A percentile compares a stretch with the other conserved stretches of the same genome.
These are phyloP conservation scores for Drosophila conformis DNA, from an alignment of 2,888 invertebrate genomes.

Conservation along the genomic window DNA sequence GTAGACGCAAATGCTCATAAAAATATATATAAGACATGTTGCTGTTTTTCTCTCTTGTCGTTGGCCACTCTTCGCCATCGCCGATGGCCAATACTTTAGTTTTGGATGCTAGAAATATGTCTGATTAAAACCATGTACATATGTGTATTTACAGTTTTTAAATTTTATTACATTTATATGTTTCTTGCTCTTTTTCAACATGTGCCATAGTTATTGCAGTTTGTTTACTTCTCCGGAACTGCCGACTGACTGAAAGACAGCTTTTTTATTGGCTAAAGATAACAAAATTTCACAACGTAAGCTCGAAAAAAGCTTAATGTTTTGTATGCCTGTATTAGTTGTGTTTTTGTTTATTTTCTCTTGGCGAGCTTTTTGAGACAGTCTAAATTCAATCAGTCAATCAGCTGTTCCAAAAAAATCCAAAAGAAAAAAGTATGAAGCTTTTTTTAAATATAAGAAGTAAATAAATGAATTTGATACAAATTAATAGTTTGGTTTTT, in stretches of 20 bases:
- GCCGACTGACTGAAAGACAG: slow-evolving; percentile 2
- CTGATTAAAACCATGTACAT: not conserved
- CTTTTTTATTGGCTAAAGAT: slow-evolving; percentile 11
- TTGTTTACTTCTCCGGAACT: not conserved
- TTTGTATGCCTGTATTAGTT: not conserved
- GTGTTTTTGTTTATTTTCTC: not conserved
- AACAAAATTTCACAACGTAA: slow-evolving; percentile 19
- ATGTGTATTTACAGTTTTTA: not conserved
- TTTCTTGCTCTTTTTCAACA: not conserved
- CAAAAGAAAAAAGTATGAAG: not conserved
- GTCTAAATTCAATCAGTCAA: not conserved
- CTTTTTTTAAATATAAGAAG: not conserved
- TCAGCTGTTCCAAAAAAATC: not conserved
- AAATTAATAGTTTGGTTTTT: not conserved
- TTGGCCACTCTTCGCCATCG: slow-evolving; percentile 9
- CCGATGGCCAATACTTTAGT: slow-evolving; percentile 31
- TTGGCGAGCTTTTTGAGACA: not conserved
- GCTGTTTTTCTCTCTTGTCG: not conserved
- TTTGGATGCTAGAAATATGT: not conserved
- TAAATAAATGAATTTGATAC: not conserved
- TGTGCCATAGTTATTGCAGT: not conserved
- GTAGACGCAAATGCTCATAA: slow-evolving; percentile 1
- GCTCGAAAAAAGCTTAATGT: not conserved
- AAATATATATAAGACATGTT: not conserved
- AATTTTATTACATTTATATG: slow-evolving; percentile 4